A percentile compares a stretch with the other conserved stretches of the same genome.
Evolutionary conservation across 2,797 vertebrate species (phyloP).

Genomic region (Semaprochilodus insignis): DNA sequence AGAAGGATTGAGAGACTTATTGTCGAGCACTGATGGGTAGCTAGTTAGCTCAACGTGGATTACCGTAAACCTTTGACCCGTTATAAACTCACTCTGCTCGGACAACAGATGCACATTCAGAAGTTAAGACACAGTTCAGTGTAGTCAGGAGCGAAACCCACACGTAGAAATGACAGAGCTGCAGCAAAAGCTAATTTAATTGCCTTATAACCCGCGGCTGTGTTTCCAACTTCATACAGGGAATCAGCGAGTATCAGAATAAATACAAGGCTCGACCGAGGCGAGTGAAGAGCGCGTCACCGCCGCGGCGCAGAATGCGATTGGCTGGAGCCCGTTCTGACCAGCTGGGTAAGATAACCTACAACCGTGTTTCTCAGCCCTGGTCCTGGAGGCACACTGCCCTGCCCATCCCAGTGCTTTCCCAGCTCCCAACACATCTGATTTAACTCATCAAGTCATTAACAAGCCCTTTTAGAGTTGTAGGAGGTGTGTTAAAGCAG

Average conservation of each 20-base stretch:
- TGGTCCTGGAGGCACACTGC: no score
- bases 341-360: conserved; percentile 77
- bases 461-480: no score
- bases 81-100: not conserved
- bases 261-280: conserved; percentile 77
- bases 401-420: no score
- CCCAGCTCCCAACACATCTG: no score
- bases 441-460: no score
- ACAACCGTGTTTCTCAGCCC: not conserved
- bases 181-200: not conserved
- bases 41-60: conserved; percentile 4
- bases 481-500: no score
- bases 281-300: conserved; percentile 65
- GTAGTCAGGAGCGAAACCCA: not conserved
- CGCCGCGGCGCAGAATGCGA: conserved; percentile 62
- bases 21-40: not conserved
- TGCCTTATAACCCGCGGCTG: not conserved
- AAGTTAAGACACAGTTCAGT: not conserved
- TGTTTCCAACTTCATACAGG: conserved; percentile 65
- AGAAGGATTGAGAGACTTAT: conserved; percentile 14
- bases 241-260: conserved; percentile 81
- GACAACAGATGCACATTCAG: not conserved
- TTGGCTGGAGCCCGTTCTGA: conserved; percentile 85
- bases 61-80: not conserved
- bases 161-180: not conserved